These are phyloP conservation scores for Centropus bengalensis DNA, from an alignment of 2,113 vertebrate genomes.

Conservation along the genomic window DNA sequence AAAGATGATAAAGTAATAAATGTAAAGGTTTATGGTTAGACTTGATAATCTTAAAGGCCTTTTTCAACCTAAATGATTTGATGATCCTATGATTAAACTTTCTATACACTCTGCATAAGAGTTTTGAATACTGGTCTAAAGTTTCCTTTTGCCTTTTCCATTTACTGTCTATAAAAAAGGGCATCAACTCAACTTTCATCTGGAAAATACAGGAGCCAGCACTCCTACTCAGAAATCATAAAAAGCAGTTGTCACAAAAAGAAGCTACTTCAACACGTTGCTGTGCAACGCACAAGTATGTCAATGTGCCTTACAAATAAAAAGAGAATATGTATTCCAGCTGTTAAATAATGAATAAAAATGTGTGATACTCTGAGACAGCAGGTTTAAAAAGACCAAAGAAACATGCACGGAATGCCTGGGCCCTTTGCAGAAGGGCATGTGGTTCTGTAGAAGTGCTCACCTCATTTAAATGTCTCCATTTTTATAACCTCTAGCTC, in stretches of 20 bases:
- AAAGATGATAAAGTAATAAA: background rate
- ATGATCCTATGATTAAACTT: background rate
- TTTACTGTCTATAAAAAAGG: background rate
- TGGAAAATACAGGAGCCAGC: conserved; percentile 39
- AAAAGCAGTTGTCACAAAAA: conserved; percentile 38
- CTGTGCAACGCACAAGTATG: conserved; percentile 36
- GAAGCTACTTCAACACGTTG: conserved; percentile 16
- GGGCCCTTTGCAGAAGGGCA: background rate
- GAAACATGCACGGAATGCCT: background rate
- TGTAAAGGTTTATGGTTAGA: background rate
- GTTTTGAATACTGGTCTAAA: background rate
- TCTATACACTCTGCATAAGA: background rate
- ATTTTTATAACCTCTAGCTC: background rate
- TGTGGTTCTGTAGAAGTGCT: background rate
- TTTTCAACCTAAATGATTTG: background rate
- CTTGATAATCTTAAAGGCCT: background rate
- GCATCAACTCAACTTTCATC: conserved; percentile 10
- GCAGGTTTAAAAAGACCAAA: background rate
- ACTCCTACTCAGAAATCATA: conserved; percentile 38
- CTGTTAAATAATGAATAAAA: conserved; percentile 14
- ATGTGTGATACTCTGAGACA: background rate
- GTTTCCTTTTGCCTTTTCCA: background rate
- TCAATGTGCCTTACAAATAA: conserved; percentile 17
- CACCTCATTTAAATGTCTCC: background rate
- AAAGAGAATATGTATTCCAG: conserved; percentile 31